These are phyloP conservation scores for Drosophila trichaetosa DNA, from an alignment of 2,888 invertebrate genomes.

Conservation along the genomic window DNA sequence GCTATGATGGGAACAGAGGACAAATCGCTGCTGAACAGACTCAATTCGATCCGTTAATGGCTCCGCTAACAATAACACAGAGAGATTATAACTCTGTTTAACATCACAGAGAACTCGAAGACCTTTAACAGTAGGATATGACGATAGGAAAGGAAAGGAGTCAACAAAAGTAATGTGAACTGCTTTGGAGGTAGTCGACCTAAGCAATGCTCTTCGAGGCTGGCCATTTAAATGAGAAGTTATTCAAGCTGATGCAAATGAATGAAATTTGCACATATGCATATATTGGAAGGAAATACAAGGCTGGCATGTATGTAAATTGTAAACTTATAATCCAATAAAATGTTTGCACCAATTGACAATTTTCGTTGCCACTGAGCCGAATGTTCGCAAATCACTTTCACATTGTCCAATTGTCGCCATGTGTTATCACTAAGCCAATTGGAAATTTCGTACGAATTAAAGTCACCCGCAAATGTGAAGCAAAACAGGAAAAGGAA, in stretches of 20 bases:
- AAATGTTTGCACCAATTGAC: constrained; percentile 75
- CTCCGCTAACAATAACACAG: too few species aligned
- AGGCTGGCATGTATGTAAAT: constrained; percentile 10
- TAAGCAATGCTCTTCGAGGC: not conserved
- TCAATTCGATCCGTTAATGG: not conserved
- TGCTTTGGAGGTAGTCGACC: not conserved
- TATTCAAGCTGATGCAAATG: not conserved
- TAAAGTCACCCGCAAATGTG: constrained; percentile 54
- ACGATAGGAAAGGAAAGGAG: not conserved
- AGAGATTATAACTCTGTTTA: not conserved
- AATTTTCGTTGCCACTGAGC: constrained; percentile 72
- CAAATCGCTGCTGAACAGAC: not conserved
- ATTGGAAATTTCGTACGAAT: constrained; percentile 59
- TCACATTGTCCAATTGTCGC: constrained; percentile 78
- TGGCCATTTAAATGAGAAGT: not conserved
- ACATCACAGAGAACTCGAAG: not conserved
- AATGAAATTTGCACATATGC: not conserved
- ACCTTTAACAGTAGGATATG: not conserved
- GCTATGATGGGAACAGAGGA: not conserved
- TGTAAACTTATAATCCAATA: constrained; percentile 23
- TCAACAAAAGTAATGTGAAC: not conserved
- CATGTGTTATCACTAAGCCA: constrained; percentile 71
- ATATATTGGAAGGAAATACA: not conserved
- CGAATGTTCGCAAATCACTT: constrained; percentile 78
- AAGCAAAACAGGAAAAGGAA: constrained; percentile 50